Evolutionary conservation across 2,113 vertebrate species (phyloP).

Genomic region (Myocastor coypus): DNA sequence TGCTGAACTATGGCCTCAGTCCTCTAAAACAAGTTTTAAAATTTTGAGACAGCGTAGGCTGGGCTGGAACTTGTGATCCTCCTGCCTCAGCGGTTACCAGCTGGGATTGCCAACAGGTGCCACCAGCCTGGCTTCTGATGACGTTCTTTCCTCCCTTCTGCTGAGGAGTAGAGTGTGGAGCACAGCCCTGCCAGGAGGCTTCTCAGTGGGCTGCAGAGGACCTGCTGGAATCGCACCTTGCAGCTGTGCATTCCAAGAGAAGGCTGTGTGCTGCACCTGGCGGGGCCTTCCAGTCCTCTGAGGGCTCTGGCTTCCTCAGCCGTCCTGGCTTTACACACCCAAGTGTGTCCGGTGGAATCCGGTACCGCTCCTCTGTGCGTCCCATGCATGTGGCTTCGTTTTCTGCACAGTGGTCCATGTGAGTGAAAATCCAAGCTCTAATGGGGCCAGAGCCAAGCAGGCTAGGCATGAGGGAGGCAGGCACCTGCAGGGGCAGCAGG

Average conservation of each 20-base stretch:
- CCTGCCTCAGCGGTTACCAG: background rate
- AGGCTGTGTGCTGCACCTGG: too few relatives aligned
- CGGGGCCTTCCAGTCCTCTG: fast-evolving
- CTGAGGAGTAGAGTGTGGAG: background rate
- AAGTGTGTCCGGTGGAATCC: background rate
- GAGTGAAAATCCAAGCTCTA: background rate
- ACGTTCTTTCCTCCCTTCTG: background rate
- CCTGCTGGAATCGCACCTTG: background rate
- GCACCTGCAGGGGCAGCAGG: background rate
- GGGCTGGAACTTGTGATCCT: background rate
- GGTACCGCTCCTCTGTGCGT: too few relatives aligned
- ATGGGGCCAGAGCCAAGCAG: background rate
- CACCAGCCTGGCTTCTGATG: background rate
- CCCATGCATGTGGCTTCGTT: background rate
- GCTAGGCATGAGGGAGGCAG: too few relatives aligned
- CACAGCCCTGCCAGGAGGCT: background rate
- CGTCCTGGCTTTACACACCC: background rate
- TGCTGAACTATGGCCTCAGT: background rate
- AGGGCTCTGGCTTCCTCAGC: background rate
- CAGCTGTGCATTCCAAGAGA: background rate
- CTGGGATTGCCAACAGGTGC: background rate
- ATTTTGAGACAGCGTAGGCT: background rate
- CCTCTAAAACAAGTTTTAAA: background rate
- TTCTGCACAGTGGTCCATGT: background rate
- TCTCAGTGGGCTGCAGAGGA: background rate